Base-by-base conservation (phyloP, 2,797 vertebrate species). In the Crocidura indochinensis region DNA sequence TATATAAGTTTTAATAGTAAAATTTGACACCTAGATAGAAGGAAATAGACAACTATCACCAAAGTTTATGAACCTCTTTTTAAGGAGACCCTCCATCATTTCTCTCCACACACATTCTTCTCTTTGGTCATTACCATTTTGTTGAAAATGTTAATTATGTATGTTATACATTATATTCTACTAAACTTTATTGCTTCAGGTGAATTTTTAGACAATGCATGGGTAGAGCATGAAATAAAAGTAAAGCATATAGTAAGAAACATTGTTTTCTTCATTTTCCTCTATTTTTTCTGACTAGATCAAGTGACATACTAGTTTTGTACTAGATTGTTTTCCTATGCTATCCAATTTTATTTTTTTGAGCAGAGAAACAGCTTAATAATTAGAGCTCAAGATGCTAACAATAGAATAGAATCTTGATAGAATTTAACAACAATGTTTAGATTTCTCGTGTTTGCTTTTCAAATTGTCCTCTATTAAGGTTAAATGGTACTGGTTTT, bases 311-410 rank as follows among this genome's bases (percentile, higher is more conserved):
- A 3, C 20, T 79, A 46, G 11, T 60, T 80, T 68, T 74, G 26
- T 69, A 31, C 26, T 84, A 83, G 44, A 17, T 90, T 83, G 38
- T 80, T 85, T 22, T 87, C 3, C 29, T 76, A 38, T 60, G 22
- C 19, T 49, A 72, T 7, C 20, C 78, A 53, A 78, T 83, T 82
- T 78, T 7, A 29, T 82, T 69, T 69, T 38, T 69, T 31, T 67
- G 10, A 85, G 62, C 64, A 65, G 81, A 67, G 85, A 72, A 73
- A 8, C 31, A 72, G 31, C 19, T 62, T 1, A 76, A 84, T 72
- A 84, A 67, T 69, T 46, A 90, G 20, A 65, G 44, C 27, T 53
- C 80, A 80, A 84, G n/a, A 79, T 53, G 51, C 51, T 53, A 53
- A 53, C 51, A 80, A 20, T 24, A 64, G 64, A 80, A 11, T 64